Evolutionary conservation across 2,113 vertebrate genomes (phyloP).

Genomic region (Indri indri): DNA sequence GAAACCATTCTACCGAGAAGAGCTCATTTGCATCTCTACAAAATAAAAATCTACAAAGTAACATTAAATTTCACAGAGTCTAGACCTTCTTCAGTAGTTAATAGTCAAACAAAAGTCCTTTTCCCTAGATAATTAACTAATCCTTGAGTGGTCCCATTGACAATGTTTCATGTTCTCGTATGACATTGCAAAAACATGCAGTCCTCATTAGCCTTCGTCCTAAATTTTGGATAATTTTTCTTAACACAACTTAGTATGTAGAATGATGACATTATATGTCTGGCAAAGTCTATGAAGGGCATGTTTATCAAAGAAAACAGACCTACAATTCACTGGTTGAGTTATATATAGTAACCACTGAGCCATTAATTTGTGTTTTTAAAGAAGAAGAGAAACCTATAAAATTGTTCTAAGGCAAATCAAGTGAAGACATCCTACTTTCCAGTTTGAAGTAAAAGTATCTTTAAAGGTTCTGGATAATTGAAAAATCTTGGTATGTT

Average conservation of each 20-base stretch:
- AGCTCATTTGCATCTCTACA: neutral
- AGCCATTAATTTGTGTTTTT: neutral
- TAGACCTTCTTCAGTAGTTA: neutral
- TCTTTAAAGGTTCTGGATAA: neutral
- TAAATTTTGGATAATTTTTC: neutral
- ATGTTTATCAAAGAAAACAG: neutral
- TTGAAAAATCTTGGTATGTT: neutral
- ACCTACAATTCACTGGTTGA: neutral
- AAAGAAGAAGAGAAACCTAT: neutral
- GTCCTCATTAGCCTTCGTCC: neutral
- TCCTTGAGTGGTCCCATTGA: neutral
- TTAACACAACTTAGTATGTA: neutral
- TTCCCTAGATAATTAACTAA: neutral
- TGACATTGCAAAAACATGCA: neutral
- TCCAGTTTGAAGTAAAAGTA: neutral
- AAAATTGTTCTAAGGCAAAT: neutral
- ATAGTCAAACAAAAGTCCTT: neutral
- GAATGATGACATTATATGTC: neutral
- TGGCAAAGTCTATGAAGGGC: neutral
- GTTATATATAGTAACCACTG: neutral
- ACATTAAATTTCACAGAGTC: neutral
- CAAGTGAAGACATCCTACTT: neutral
- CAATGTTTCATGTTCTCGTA: neutral
- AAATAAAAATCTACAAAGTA: slow-evolving; percentile 30
- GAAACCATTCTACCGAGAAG: neutral